Conservation (phyloP, 2,113 vertebrate species). For the Toxotes chatareus region DNA sequence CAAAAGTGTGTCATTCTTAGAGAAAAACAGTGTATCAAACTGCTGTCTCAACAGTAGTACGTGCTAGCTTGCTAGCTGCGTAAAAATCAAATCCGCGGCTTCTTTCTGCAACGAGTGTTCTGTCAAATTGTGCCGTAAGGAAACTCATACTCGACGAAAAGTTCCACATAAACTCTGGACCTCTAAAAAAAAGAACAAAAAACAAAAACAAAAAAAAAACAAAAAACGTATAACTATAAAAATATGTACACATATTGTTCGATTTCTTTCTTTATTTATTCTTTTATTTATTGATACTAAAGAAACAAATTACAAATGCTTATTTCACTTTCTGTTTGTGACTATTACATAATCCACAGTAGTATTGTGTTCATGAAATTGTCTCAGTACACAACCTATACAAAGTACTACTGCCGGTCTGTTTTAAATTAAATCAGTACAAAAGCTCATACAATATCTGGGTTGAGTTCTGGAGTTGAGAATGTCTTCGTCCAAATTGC, state of each 20-base stretch:
- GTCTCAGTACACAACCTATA: background rate
- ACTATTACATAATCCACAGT: too few species aligned
- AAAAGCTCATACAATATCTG: background rate
- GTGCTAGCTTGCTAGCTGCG: slow-evolving; percentile 49
- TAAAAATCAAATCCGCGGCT: slow-evolving; percentile 77
- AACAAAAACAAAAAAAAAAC: background rate
- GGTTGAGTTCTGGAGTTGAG: background rate
- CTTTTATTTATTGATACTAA: background rate
- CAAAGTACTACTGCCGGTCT: background rate
- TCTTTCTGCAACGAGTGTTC: slow-evolving; percentile 63
- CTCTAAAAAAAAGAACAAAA: background rate
- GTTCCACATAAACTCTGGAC: slow-evolving; percentile 35
- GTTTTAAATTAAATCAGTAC: background rate
- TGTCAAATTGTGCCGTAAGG: slow-evolving; percentile 16
- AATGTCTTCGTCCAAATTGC: background rate
- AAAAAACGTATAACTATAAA: background rate
- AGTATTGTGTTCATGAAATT: too few species aligned
- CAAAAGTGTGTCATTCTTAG: slow-evolving; percentile 60
- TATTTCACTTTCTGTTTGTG: background rate
- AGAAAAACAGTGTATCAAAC: slow-evolving; percentile 11
- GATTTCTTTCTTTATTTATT: background rate
- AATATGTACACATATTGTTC: background rate
- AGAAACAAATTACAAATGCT: background rate
- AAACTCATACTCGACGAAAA: slow-evolving; percentile 28
- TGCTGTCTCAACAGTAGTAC: background rate